Evolutionary conservation across 2,888 invertebrate genomes (phyloP), one percentile per base, ranked within the genome.

Genomic region (Pachliopta kotzebuea): DNA sequence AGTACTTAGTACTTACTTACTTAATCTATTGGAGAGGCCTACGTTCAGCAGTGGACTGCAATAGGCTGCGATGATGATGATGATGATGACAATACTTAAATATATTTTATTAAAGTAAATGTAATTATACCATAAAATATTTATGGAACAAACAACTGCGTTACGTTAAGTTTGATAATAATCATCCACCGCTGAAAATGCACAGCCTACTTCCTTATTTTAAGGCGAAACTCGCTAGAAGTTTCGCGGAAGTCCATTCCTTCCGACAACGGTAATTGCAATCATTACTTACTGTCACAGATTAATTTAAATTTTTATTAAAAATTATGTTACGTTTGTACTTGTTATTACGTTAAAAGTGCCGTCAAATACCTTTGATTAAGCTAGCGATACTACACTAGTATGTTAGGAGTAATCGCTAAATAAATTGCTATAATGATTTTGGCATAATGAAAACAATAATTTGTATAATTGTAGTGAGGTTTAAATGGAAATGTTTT

Each of bases 211-310:
- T 80, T 84, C 83, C 84, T 81, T 76, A 68, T 79, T 68, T 71
- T 72, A 65, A 67, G 57, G 68, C 69, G 62, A 64, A 67, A 65
- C 66, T 62, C 67, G 71, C 76, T 78, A 78, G 80, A 83, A 86
- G 83, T 79, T 78, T 74, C 73, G 67, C 82, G 87, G 87, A 86
- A 87, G 75, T 74, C 62, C 45, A 66, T 62, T 59, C 73, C 76
- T 84, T 86, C 86, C 83, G 79, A 72, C 74, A 71, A 70, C 69
- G 80, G 63, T 77, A 83, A 84, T 83, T 84, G 76, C 70, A 78
- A 75, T 76, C 69, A 74, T 72, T 45, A 45, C 6, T 18, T 45
- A 45, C 18, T 45, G 45, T 45, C 18, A n/a, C 18, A n/a, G 6
- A 45, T 6, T n/a, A 45, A 45, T 45, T 45, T 45, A 4, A 45